Evolutionary conservation across 2,888 invertebrate genomes (phyloP), one percentile per base, ranked within the genome.

Genomic region (Apamea sordens): DNA sequence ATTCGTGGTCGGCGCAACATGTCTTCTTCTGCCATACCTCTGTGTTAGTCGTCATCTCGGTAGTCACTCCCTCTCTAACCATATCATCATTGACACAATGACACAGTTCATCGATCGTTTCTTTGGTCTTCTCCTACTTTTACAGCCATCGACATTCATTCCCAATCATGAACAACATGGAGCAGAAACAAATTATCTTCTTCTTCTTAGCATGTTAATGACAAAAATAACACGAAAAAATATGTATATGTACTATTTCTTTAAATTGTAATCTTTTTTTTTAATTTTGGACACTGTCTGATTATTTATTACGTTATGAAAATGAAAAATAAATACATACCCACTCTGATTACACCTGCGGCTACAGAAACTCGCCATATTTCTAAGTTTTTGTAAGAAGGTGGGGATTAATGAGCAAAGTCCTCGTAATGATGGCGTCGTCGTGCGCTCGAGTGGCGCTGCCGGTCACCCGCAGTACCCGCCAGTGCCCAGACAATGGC

Each of bases 331-430:
- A 36, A 36, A 50, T 18, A 18, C 15, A 44, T 24, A 13, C 24
- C 53, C n/a, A 8, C 44, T 83, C 18, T 63, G 76, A 44, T 41
- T 4, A 63, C 28, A 18, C n/a, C 24, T 10, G 50, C 32, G 50
- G 47, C 28, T 59, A 28, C 50, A 36, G 24, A 32, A 47, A 11
- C 61, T 28, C 36, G 0, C 5, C 18, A 21, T 47, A 36, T 76
- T 77, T 64, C 3, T 18, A 59, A 75, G 41, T 53, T 28, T 32
- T 63, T 61, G 11, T 56, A 24, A 61, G 64, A 15, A 44, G 41
- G 11, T 77, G 64, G 50, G 85, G 81, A 85, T 85, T 53, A 85
- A 80, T 85, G 82, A 81, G 53, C 81, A 61, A 67, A 59, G 36
- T 80, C 28, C 18, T 56, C 11, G 28, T 70, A 44, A 80, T 50